Percentiles rank a stretch among this genome's conserved stretches.
These are phyloP conservation scores for Zaprionus inermis DNA, from an alignment of 1,140 invertebrate genomes.

Conservation along the genomic window DNA sequence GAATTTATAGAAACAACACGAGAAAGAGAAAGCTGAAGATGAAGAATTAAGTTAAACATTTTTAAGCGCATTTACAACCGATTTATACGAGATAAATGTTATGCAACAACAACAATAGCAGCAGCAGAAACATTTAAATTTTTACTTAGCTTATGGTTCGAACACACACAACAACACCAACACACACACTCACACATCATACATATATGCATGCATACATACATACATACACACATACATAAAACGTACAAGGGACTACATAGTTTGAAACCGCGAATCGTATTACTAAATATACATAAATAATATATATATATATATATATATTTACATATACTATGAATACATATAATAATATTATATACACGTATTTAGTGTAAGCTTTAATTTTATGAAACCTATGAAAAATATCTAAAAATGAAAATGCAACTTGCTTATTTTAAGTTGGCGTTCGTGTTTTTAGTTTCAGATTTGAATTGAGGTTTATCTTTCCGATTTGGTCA, in stretches of 20 bases:
- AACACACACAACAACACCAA: slow-evolving; percentile 39
- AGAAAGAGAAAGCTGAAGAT: slow-evolving; percentile 31
- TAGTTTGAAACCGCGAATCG: slow-evolving; percentile 82
- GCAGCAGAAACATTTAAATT: slow-evolving; percentile 40
- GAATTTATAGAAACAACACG: slow-evolving; percentile 49
- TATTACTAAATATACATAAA: slow-evolving; percentile 79
- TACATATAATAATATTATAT: slow-evolving; percentile 55
- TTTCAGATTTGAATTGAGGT: slow-evolving; percentile 53
- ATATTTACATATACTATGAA: slow-evolving; percentile 44
- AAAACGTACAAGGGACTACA: slow-evolving; percentile 78
- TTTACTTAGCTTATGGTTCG: slow-evolving; percentile 53
- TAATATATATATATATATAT: slow-evolving; percentile 46
- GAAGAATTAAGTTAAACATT: slow-evolving; percentile 39
- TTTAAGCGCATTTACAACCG: slow-evolving; percentile 66
- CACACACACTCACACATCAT: slow-evolving; percentile 30
- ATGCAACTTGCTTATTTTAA: slow-evolving; percentile 55
- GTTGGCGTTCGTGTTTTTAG: slow-evolving; percentile 31
- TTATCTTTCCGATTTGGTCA: slow-evolving; percentile 58
- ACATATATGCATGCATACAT: slow-evolving; percentile 12
- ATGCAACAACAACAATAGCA: slow-evolving; percentile 15
- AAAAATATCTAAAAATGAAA: slow-evolving; percentile 43
- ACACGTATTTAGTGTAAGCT: slow-evolving; percentile 49
- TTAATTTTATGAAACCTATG: slow-evolving; percentile 43
- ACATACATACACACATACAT: slow-evolving; percentile 48
- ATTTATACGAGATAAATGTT: slow-evolving; percentile 36